Evolutionary conservation across 2,797 vertebrate genomes (phyloP).

Genomic region (Cirrhinus molitorella): DNA sequence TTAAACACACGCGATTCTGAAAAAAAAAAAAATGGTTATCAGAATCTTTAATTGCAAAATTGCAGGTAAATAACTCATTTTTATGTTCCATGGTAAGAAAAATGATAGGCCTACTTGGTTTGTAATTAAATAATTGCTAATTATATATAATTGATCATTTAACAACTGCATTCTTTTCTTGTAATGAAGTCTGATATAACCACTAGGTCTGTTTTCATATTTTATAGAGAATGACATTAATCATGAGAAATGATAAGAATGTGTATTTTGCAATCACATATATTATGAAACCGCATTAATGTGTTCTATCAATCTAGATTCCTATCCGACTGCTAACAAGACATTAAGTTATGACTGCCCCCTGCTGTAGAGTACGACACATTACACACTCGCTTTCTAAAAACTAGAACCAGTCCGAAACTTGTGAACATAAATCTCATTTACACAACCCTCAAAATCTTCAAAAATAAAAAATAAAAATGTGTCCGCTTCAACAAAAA

Average conservation of each 20-base stretch:
- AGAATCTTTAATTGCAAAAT: not conserved
- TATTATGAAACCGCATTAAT: not conserved
- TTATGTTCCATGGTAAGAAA: not conserved
- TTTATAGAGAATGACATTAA: not conserved
- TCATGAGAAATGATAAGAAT: not conserved
- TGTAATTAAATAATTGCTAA: not conserved
- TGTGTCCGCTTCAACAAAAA: too few species aligned
- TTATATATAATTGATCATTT: not conserved
- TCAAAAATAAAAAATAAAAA: too few species aligned
- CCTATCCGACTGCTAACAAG: not conserved
- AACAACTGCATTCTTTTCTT: not conserved
- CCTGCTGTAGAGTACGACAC: constrained; percentile 18
- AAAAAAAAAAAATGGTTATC: not conserved
- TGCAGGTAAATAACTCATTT: not conserved
- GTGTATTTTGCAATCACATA: not conserved
- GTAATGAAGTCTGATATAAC: not conserved
- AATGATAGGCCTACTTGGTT: not conserved
- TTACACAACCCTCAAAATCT: not conserved
- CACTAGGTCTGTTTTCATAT: too few species aligned
- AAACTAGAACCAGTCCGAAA: not conserved
- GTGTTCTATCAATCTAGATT: not conserved
- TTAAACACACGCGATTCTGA: not conserved
- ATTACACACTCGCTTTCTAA: not conserved
- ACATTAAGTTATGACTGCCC: constrained; percentile 20
- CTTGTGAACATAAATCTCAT: not conserved